phyloP scores from a whole-genome alignment of 2,888 invertebrate species.

The Phanerotoma sp. region DNA sequence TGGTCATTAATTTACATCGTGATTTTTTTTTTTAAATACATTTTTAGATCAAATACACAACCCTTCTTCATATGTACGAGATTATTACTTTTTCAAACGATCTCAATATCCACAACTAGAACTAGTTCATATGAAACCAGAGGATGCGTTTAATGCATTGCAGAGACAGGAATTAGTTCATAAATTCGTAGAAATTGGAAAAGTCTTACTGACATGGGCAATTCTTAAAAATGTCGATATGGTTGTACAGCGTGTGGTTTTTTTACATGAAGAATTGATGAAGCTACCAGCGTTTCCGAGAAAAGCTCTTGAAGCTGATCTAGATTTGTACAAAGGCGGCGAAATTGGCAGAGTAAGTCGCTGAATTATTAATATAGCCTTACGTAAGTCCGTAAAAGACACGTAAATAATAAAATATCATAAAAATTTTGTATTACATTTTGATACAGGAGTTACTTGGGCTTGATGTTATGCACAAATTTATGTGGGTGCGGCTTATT shows the following conservation, averaged over 20 bases:
- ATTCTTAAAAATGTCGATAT: constrained; percentile 90
- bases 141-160: constrained; percentile 85
- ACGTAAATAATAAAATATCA: background rate
- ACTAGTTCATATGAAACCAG: constrained; percentile 88
- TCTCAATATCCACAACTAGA: constrained; percentile 98
- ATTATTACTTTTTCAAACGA: constrained; percentile 80
- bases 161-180: constrained; percentile 88
- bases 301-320: constrained; percentile 95
- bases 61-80: constrained; percentile 91
- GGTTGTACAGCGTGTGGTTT: constrained; percentile 97
- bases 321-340: constrained; percentile 88
- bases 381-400: no score
- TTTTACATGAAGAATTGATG: constrained; percentile 97
- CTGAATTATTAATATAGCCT: background rate
- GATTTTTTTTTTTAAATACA: no score
- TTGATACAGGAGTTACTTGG: constrained; percentile 74
- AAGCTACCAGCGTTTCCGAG: constrained; percentile 98
- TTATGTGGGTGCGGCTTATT: constrained; percentile 97
- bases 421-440: background rate
- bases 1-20: no score
- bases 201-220: constrained; percentile 89
- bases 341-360: constrained; percentile 76
- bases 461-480: constrained; percentile 95
- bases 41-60: constrained; percentile 91
- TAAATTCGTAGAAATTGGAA: constrained; percentile 97